Base-by-base conservation (phyloP, 2,797 vertebrate species). In the Scomberomorus guttatus region DNA sequence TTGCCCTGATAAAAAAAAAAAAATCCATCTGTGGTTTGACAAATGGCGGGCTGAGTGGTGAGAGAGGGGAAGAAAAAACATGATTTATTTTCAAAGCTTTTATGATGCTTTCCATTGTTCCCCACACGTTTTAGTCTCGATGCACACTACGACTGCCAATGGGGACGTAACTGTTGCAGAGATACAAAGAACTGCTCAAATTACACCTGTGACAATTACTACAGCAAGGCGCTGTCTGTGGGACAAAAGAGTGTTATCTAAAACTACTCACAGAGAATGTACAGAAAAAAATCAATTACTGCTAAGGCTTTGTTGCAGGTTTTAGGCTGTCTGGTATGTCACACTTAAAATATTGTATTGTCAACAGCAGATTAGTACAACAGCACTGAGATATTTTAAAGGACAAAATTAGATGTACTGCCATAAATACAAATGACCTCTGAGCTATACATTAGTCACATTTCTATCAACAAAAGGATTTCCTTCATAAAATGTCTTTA, bases 161-260 rank as follows among this genome's bases (percentile, higher is more conserved):
- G 77, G 81, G 84, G 80, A 90, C 39, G 82, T 89, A 91, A 93
- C 90, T 92, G 91, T 92, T 91, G 87, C 91, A 89, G 84, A 82
- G 83, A 88, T 87, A 91, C 91, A 94, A 93, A 92, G 89, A 88
- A 79, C 89, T 86, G 87, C 91, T 94, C 92, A 92, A 93, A 93
- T 94, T 93, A 93, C 93, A 93, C 90, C 90, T 92, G 90, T 75
- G 87, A 89, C 91, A 93, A 90, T 93, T 90, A 90, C 90, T 85
- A 80, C 77, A 74, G 80, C 84, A 65, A 87, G 81, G 89, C 60
- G 87, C 86, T 89, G 87, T 85, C 88, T 73, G 82, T 5, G 1
- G 85, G 77, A 93, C 90, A 93, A 93, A 92, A 46, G 83, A 85
- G 73, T 82, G 89, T 87, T 87, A 92, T 90, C 91, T 83, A 90